A percentile compares a stretch with the other conserved stretches of the same genome.
Evolutionary conservation across 2,888 invertebrate species (phyloP).

Genomic region (Microctonus hyperodae): DNA sequence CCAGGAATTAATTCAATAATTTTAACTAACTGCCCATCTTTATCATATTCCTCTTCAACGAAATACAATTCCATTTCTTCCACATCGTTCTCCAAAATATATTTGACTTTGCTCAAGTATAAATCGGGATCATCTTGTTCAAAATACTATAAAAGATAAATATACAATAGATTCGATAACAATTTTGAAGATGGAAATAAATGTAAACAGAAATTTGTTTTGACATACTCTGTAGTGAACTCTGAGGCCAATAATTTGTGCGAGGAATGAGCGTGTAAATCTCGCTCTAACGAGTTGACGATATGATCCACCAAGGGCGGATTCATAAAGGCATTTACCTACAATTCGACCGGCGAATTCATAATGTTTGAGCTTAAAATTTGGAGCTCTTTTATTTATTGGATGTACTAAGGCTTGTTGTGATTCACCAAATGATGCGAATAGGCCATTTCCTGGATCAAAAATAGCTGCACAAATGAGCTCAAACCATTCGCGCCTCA

Average conservation of each 20-base stretch:
- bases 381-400: slow-evolving; percentile 77
- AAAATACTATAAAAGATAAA: slow-evolving; percentile 75
- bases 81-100: slow-evolving; percentile 89
- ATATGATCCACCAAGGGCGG: slow-evolving; percentile 87
- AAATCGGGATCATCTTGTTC: slow-evolving; percentile 96
- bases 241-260: slow-evolving; percentile 90
- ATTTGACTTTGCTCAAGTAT: slow-evolving; percentile 91
- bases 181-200: slow-evolving; percentile 1
- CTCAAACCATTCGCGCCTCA: slow-evolving; percentile 95
- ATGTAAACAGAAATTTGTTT: background rate
- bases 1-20: slow-evolving; percentile 82
- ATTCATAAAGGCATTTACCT: slow-evolving; percentile 94
- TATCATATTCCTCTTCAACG: slow-evolving; percentile 88
- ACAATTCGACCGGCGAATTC: slow-evolving; percentile 94
- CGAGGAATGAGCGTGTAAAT: slow-evolving; percentile 90
- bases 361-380: slow-evolving; percentile 86
- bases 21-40: slow-evolving; percentile 76
- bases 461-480: slow-evolving; percentile 86
- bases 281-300: slow-evolving; percentile 89
- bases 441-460: slow-evolving; percentile 83
- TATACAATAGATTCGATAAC: background rate
- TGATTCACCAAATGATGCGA: slow-evolving; percentile 85
- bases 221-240: slow-evolving; percentile 85
- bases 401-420: slow-evolving; percentile 91
- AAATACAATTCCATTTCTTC: slow-evolving; percentile 87